Evolutionary conservation across 2,797 vertebrate genomes (phyloP).

Genomic region (Hoplostethus mediterraneus): DNA sequence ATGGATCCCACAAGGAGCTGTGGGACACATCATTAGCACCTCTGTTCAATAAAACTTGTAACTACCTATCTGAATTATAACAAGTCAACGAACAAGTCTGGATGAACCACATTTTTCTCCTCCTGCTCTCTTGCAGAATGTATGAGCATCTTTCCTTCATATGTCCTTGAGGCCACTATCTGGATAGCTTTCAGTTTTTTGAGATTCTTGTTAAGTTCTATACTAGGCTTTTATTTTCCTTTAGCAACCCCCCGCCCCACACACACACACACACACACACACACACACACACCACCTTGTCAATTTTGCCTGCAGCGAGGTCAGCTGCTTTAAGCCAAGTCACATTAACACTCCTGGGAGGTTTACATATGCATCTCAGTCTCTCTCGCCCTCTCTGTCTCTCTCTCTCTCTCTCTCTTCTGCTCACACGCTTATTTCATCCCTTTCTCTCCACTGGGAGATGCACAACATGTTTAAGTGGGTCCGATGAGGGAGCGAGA

Average conservation of each 20-base stretch:
- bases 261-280: too few species aligned
- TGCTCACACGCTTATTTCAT: constrained; percentile 55
- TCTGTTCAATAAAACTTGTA: constrained; percentile 46
- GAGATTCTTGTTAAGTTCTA: constrained; percentile 41
- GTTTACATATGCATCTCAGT: constrained; percentile 33
- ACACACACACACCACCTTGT: constrained; percentile 23
- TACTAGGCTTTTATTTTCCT: constrained; percentile 32
- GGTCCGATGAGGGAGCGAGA: constrained; percentile 46
- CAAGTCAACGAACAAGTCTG: constrained; percentile 32
- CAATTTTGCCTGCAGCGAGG: constrained; percentile 61
- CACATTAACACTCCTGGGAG: constrained; percentile 50
- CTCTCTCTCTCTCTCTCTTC: not conserved
- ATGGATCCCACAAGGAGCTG: constrained; percentile 45
- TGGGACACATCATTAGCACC: constrained; percentile 52
- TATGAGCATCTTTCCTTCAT: not conserved
- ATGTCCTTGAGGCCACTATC: constrained; percentile 24
- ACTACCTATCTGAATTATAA: constrained; percentile 23
- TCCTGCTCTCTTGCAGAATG: constrained; percentile 1
- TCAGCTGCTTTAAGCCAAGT: constrained; percentile 61
- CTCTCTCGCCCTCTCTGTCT: not conserved
- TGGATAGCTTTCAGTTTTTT: constrained; percentile 11
- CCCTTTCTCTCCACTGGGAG: constrained; percentile 22
- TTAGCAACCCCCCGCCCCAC: constrained; percentile 16
- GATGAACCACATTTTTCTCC: constrained; percentile 4
- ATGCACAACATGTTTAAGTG: constrained; percentile 49